phyloP scores from a whole-genome alignment of 2,888 invertebrate genomes.

The Tenthredo scrophulariae region DNA sequence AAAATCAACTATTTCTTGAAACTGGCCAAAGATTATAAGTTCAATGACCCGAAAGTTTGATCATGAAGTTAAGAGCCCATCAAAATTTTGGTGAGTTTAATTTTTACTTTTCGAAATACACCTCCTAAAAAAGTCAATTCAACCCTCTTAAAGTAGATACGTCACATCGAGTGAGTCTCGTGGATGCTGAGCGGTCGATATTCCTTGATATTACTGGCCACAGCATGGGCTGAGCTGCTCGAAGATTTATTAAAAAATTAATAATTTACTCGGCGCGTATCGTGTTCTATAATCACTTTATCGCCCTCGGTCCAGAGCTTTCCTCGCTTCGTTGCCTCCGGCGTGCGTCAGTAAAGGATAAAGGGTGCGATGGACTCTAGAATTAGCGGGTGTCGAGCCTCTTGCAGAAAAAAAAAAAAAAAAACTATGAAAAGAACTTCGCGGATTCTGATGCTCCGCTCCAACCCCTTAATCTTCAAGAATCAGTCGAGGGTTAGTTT shows the following conservation, averaged over 20 bases:
- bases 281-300: constrained; percentile 41
- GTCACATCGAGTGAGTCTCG: neutral
- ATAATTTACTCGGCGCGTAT: constrained; percentile 32
- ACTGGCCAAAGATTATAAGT: neutral
- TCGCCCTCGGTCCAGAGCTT: constrained; percentile 33
- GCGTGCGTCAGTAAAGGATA: neutral
- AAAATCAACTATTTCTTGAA: neutral
- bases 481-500: constrained; percentile 11
- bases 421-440: neutral
- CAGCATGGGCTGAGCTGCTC: constrained; percentile 1
- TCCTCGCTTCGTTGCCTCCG: neutral
- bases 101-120: neutral
- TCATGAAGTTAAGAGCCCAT: neutral
- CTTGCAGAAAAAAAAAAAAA: neutral
- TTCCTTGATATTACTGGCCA: constrained; percentile 19
- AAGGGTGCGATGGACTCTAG: neutral
- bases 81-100: neutral
- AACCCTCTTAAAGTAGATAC: neutral
- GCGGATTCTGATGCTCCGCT: neutral
- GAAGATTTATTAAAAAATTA: constrained; percentile 35
- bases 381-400: neutral
- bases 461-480: neutral
- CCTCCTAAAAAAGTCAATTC: neutral
- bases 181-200: neutral
- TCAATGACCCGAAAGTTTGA: neutral